Percentiles rank a stretch among this genome's conserved stretches.
Conservation (phyloP, 2,113 vertebrate species). For the Gnathonemus longibarbis region DNA sequence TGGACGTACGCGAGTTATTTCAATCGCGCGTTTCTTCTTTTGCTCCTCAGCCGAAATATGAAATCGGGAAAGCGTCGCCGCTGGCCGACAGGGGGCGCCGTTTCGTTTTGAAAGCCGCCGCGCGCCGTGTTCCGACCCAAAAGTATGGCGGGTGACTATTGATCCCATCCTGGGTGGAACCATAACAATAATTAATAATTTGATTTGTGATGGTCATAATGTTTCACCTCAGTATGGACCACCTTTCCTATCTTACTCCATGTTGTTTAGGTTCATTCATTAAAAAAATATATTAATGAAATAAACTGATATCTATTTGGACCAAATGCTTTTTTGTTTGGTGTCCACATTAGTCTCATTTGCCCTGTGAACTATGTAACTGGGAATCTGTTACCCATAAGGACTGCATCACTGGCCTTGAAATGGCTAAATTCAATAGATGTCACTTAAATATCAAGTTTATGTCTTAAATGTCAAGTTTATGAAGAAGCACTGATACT, state of each 20-base stretch:
- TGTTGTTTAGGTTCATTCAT: not conserved
- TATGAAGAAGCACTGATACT: not conserved
- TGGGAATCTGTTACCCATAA: not conserved
- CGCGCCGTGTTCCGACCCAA: constrained; percentile 9
- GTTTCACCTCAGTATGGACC: not conserved
- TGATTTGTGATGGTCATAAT: constrained; percentile 13
- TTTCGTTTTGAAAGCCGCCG: constrained; percentile 31
- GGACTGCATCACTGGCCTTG: not conserved
- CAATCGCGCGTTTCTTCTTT: not conserved
- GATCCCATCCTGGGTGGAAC: not conserved
- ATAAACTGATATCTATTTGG: not conserved
- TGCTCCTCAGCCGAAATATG: not conserved
- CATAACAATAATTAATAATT: constrained; percentile 2
- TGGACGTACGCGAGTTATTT: not conserved
- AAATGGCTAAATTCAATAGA: not conserved
- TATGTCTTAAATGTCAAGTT: not conserved
- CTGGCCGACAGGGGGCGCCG: constrained; percentile 49
- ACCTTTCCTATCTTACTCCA: not conserved
- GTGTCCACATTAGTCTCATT: not conserved
- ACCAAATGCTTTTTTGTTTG: not conserved
- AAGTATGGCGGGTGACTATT: not conserved
- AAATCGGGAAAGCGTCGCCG: not conserved
- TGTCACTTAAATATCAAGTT: not conserved
- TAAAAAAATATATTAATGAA: not conserved
- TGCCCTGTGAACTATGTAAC: not conserved